Base-by-base conservation (phyloP, 2,888 invertebrate species). In the Seladonia tumulorum region DNA sequence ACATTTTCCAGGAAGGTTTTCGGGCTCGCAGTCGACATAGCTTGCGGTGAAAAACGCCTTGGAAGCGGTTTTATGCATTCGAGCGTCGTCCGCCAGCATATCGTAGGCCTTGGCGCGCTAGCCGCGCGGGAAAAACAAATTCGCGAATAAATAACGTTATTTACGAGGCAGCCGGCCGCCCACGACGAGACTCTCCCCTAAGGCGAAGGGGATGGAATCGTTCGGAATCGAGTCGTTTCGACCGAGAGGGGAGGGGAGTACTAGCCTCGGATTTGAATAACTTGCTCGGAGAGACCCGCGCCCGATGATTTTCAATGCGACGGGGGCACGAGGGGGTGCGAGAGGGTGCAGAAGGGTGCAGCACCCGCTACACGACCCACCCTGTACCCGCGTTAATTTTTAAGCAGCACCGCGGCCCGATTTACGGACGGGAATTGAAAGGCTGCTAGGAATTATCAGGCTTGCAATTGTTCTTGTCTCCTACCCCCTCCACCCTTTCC, bases 61-160 rank as follows among this genome's bases (percentile, higher is more conserved):
- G 77, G 42, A 85, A 87, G 75, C 68, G 77, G 76, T 85, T 89
- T 87, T 87, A 89, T 85, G 82, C 83, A 88, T 88, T 88, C 83
- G 49, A 47, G n/a, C 74, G 81, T 70, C 74, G 78, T 83, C 80
- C 45, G 63, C 53, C 70, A 47, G 76, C 79, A 70, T 81, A 83
- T 79, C 81, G 83, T 72, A 77, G 66, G 71, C 29, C 74, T 68
- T 39, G 66, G 16, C 18, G 35, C 35, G 66, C 29, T 29, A 4
- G 66, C 76, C 82, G 85, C 75, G 75, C 86, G 80, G 76, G 84
- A 90, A 89, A 92, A 92, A 92, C 90, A 90, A 92, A 91, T 90
- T 91, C 87, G 85, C 90, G 87, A 92, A 92, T 92, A 91, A 92
- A 92, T 91, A 92, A 92, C 87, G 90, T 92, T 92, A 91, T 92